Evolutionary conservation across 2,797 vertebrate species (phyloP).

Genomic region (Heliangelus exortis): DNA sequence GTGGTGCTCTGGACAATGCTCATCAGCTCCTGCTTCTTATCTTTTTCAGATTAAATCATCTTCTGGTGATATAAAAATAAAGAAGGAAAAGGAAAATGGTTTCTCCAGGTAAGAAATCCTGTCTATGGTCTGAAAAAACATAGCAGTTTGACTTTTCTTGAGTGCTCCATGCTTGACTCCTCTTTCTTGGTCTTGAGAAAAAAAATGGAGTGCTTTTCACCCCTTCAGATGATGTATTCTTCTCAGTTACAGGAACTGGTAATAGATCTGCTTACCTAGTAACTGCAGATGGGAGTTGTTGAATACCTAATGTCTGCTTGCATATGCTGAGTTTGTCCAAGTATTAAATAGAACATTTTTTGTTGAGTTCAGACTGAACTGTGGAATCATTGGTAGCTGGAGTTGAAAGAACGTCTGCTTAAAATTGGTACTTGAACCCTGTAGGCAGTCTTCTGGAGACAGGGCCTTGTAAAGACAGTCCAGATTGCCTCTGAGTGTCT

Average conservation of each 20-base stretch:
- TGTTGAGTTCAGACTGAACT: not conserved
- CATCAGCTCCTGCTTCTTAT: slow-evolving; percentile 43
- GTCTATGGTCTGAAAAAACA: not conserved
- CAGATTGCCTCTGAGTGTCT: not conserved
- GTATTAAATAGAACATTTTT: not conserved
- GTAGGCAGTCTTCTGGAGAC: not conserved
- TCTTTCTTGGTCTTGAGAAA: not conserved
- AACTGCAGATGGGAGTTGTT: not conserved
- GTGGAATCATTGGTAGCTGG: not conserved
- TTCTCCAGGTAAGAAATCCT: slow-evolving; percentile 85
- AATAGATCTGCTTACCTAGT: not conserved
- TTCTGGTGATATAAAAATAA: slow-evolving; percentile 86
- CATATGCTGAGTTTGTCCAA: not conserved
- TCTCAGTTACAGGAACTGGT: not conserved
- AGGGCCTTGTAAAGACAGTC: not conserved
- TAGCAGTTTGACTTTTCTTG: not conserved
- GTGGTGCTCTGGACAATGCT: not conserved
- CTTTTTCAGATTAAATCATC: slow-evolving; percentile 82
- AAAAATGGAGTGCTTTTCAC: not conserved
- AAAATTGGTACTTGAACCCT: not conserved
- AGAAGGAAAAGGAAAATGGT: slow-evolving; percentile 95
- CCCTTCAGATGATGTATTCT: accelerated
- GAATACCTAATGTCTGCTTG: not conserved
- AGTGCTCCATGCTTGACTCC: not conserved
- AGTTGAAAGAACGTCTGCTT: not conserved